Conservation (phyloP, 30 jellyfish, hydroid and myxozoan species). For the Mastigias papua region DNA sequence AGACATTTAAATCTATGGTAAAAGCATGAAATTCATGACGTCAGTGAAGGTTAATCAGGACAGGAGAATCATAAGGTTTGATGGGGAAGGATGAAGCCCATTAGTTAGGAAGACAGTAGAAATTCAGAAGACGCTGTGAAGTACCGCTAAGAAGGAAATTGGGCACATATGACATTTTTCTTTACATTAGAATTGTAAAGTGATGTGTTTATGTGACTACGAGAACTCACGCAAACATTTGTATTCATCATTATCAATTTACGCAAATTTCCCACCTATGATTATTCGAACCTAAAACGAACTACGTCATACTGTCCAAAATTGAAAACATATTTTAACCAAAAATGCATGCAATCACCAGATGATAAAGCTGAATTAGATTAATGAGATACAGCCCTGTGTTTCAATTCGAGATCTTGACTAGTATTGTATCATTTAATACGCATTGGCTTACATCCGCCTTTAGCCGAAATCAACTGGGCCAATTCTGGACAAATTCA, state of each 20-base stretch:
- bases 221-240: not conserved
- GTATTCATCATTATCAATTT: not conserved
- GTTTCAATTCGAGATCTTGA: not conserved
- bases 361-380: not conserved
- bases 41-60: not conserved
- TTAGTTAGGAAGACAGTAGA: not conserved
- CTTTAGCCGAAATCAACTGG: too few relatives aligned
- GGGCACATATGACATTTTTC: not conserved
- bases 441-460: too few relatives aligned
- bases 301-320: not conserved
- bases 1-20: not conserved
- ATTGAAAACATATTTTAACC: not conserved
- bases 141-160: not conserved
- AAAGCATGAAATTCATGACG: not conserved
- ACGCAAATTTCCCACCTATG: not conserved
- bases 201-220: not conserved
- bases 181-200: not conserved
- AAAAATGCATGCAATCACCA: not conserved
- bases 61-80: not conserved
- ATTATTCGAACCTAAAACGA: not conserved
- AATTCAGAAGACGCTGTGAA: not conserved
- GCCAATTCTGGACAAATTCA: too few relatives aligned
- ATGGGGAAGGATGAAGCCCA: not conserved
- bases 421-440: too few relatives aligned
- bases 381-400: not conserved